Evolutionary conservation across 2,797 vertebrate species (phyloP), one percentile per base, ranked within the genome.

Genomic region (Caiman crocodilus): DNA sequence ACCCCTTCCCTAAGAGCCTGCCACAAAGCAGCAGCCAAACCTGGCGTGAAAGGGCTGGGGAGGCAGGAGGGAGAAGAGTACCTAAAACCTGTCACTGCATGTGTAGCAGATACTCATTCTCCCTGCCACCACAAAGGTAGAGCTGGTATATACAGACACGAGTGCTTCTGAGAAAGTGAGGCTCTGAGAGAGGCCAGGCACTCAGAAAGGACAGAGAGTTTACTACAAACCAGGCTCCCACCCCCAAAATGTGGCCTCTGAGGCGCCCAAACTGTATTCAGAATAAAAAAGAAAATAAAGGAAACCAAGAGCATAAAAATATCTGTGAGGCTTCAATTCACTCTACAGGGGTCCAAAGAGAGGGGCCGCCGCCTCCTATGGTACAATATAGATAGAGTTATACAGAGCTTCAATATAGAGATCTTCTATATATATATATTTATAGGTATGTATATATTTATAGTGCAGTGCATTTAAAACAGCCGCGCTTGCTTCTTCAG

Each of bases 401-500:
- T 95, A 97, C 95, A 90, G 94, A 95, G 94, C 95, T 97, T 97
- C 96, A 26, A 94, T 93, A 96, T 96, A 98, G 97, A 98, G 96
- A 92, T 96, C 94, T 97, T 91, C n/a, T 97, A 97, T 98, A 97
- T 97, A 97, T 97, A 97, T 97, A 97, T 97, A 96, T 97, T 96
- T 97, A 97, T 97, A 97, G 90, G 87, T 97, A 96, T 97, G 95
- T 97, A 97, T 97, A 96, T 96, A 97, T 97, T 97, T 97, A 97
- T 97, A 97, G 94, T 95, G 97, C 96, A 94, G 85, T 95, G 96
- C 30, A 16, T 81, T 97, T 98, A 99, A 97, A 99, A 99, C 76
- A 99, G 98, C 96, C 99, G 98, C 63, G 99, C 99, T 94, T 99
- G 99, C 97, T 99, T 99, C 98, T 99, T 99, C 90, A 99, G 97